phyloP scores from a whole-genome alignment of 2,113 vertebrate genomes.

The Rhodinocichla rosea region DNA sequence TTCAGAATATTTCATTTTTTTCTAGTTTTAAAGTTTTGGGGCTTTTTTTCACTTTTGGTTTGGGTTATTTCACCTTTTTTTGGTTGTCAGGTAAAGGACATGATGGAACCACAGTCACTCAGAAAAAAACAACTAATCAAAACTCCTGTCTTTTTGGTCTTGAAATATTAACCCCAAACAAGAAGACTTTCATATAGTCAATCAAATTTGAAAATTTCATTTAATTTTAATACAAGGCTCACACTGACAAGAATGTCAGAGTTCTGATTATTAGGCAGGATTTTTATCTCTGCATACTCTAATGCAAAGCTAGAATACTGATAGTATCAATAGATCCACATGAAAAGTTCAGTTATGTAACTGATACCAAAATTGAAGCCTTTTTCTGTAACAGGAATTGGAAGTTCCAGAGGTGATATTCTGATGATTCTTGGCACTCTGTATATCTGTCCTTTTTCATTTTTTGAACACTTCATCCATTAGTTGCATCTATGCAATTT shows the following conservation, averaged over 20 bases:
- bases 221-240: neutral
- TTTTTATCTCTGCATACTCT: neutral
- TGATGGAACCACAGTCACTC: neutral
- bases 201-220: neutral
- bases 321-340: neutral
- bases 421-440: neutral
- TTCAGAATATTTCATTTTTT: neutral
- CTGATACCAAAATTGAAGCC: neutral
- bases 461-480: neutral
- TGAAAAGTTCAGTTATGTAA: neutral
- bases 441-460: neutral
- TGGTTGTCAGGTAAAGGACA: neutral
- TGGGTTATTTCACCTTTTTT: neutral
- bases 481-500: neutral
- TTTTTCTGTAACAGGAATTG: neutral
- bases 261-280: neutral
- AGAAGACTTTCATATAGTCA: neutral
- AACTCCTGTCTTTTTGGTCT: neutral
- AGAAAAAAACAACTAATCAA: neutral
- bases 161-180: neutral
- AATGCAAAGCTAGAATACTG: neutral
- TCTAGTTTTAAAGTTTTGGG: neutral
- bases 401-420: neutral
- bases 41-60: accelerated
- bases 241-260: neutral